Percentiles rank a stretch among this genome's conserved stretches.
Conservation (phyloP, 2,113 vertebrate genomes). For the Cricetomys ansorgei region DNA sequence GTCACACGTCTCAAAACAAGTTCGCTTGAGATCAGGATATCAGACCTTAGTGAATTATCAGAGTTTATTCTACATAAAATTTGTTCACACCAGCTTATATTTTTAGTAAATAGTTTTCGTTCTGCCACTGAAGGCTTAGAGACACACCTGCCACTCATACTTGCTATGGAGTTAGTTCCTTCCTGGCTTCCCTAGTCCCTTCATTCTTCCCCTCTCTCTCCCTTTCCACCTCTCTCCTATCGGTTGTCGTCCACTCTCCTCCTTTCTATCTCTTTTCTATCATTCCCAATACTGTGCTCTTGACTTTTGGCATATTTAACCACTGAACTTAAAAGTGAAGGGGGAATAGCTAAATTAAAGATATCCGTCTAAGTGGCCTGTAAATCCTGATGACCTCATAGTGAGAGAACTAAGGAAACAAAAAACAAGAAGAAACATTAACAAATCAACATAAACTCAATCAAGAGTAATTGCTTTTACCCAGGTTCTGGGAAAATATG, state of each 20-base stretch:
- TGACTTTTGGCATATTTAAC: not conserved
- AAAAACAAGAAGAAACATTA: not conserved
- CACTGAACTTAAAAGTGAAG: not conserved
- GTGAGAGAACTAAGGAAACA: not conserved
- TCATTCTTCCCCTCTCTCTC: not conserved
- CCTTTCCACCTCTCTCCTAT: rapidly evolving
- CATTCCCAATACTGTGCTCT: too few species aligned
- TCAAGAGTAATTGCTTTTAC: not conserved
- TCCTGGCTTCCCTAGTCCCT: not conserved
- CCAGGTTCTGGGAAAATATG: not conserved
- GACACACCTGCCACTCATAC: not conserved
- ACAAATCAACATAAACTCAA: not conserved
- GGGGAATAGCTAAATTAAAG: not conserved
- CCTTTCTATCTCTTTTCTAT: not conserved
- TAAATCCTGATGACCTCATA: not conserved
- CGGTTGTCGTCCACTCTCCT: too few species aligned
- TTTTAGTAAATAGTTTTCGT: not conserved
- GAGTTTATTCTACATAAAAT: not conserved
- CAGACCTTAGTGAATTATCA: constrained; percentile 16
- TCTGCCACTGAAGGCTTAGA: not conserved
- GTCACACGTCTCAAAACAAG: not conserved
- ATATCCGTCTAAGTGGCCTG: not conserved
- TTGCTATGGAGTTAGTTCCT: not conserved
- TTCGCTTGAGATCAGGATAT: not conserved
- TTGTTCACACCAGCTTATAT: not conserved